Conservation (phyloP, 1,140 invertebrate genomes). For the Mya arenaria region DNA sequence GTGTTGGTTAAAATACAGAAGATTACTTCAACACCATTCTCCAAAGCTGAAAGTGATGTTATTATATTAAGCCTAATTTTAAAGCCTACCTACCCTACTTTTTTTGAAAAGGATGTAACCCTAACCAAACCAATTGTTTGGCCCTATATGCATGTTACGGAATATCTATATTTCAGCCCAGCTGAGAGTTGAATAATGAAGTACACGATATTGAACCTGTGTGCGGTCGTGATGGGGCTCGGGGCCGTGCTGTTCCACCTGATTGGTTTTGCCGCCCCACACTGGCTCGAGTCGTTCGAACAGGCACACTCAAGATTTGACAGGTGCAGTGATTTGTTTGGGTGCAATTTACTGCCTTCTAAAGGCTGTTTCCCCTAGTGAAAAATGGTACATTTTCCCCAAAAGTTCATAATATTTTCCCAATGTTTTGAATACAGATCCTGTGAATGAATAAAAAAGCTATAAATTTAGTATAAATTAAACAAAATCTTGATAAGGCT, state of each 20-base stretch:
- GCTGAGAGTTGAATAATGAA: no score
- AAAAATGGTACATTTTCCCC: neutral
- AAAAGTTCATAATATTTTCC: neutral
- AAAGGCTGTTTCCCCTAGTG: neutral
- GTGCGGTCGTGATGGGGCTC: slow-evolving; percentile 1
- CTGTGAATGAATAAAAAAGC: neutral
- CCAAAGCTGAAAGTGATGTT: no score
- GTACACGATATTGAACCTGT: slow-evolving; percentile 1
- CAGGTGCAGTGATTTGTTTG: no score
- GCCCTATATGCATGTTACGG: no score
- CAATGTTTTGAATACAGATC: neutral
- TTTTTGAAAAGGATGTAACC: no score
- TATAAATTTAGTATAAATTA: neutral
- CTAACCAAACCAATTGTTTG: no score
- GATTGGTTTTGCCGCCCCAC: slow-evolving; percentile 57
- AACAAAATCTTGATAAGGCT: no score
- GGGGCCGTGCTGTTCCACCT: slow-evolving; percentile 31
- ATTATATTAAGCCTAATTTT: no score
- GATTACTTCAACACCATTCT: no score
- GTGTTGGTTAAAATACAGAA: no score
- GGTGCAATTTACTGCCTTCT: neutral
- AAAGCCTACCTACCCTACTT: no score
- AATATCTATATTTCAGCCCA: no score
- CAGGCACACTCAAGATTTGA: slow-evolving; percentile 37
- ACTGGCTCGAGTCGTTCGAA: slow-evolving; percentile 59